A percentile compares a stretch with the other conserved stretches of the same genome.
These are phyloP conservation scores for Hesperia comma DNA, from an alignment of 2,888 invertebrate species.

Conservation along the genomic window DNA sequence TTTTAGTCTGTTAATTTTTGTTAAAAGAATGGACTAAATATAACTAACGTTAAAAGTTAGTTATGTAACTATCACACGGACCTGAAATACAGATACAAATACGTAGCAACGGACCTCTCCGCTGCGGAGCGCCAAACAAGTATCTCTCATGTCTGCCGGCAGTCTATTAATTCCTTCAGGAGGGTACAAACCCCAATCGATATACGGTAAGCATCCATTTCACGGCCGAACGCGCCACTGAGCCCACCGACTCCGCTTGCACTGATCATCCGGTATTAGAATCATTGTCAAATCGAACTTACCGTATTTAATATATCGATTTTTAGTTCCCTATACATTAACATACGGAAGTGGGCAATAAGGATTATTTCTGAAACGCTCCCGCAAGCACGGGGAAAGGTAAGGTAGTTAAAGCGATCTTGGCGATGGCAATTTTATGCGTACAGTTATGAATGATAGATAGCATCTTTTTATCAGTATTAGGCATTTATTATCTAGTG, in stretches of 20 bases:
- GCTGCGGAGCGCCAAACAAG: neutral
- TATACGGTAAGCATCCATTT: slow-evolving; percentile 52
- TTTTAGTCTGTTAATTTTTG: too few relatives aligned
- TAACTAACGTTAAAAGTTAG: too few relatives aligned
- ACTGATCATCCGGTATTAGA: neutral
- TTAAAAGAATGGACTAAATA: too few relatives aligned
- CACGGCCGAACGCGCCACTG: slow-evolving; percentile 48
- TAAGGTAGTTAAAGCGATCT: too few relatives aligned
- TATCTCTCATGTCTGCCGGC: slow-evolving; percentile 32
- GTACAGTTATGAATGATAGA: too few relatives aligned
- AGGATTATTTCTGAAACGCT: too few relatives aligned
- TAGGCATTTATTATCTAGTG: too few relatives aligned
- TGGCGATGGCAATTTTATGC: too few relatives aligned
- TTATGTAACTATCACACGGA: neutral
- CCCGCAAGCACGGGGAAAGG: too few relatives aligned
- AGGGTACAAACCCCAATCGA: slow-evolving; percentile 49
- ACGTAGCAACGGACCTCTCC: neutral
- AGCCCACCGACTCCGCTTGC: slow-evolving; percentile 8
- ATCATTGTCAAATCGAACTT: slow-evolving; percentile 10
- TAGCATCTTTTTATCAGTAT: too few relatives aligned
- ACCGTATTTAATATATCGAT: neutral
- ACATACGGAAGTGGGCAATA: too few relatives aligned
- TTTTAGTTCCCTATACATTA: too few relatives aligned
- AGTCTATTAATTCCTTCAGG: slow-evolving; percentile 53
- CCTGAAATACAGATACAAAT: neutral